Percentiles rank a stretch among this genome's conserved stretches.
Conservation (phyloP, 2,888 invertebrate genomes). For the Drosophila sordidula region DNA sequence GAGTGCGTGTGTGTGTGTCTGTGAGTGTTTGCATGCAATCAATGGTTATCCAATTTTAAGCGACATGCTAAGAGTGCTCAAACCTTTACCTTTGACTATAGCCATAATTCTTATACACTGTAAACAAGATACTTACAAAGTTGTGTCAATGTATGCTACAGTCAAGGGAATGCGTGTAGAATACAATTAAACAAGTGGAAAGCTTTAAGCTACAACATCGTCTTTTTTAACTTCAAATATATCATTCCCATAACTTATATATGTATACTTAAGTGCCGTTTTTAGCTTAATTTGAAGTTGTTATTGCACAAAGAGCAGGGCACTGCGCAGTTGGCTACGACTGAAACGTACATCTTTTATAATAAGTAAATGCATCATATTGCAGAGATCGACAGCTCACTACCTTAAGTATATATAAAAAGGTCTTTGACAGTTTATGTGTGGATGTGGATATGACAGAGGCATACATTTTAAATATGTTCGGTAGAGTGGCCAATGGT, state of each 20-base stretch:
- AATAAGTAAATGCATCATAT: not conserved
- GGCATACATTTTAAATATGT: constrained; percentile 2
- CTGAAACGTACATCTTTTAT: not conserved
- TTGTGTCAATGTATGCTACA: too few relatives aligned
- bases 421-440: not conserved
- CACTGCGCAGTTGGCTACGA: not conserved
- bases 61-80: constrained; percentile 34
- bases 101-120: not conserved
- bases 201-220: too few relatives aligned
- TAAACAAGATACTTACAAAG: not conserved
- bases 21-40: constrained; percentile 59
- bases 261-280: too few relatives aligned
- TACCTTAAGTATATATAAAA: constrained; percentile 42
- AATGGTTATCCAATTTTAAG: constrained; percentile 69
- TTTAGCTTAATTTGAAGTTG: too few relatives aligned
- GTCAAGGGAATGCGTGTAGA: too few relatives aligned
- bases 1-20: constrained; percentile 5
- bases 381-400: not conserved
- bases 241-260: too few relatives aligned
- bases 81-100: constrained; percentile 44
- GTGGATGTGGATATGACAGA: constrained; percentile 1
- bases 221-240: too few relatives aligned
- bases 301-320: too few relatives aligned
- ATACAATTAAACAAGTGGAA: too few relatives aligned
- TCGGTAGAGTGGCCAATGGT: constrained; percentile 1